Evolutionary conservation across 2,797 vertebrate genomes (phyloP).

Genomic region (Sebastes matsubarae): DNA sequence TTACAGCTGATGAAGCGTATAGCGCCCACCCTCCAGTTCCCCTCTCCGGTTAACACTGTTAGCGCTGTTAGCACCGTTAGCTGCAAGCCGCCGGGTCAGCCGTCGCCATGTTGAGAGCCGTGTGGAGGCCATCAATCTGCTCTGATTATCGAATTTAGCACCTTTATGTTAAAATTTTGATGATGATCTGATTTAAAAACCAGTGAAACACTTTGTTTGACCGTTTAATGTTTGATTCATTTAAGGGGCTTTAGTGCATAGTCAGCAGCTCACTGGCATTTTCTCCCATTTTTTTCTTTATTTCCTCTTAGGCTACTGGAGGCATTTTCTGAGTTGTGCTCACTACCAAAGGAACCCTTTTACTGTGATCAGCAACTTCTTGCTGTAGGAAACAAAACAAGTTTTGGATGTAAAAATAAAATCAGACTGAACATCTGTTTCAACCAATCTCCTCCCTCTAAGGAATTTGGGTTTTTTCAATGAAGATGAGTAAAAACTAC

Average conservation of each 20-base stretch:
- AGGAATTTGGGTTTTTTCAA: background rate
- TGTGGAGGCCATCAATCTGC: background rate
- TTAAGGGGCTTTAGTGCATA: background rate
- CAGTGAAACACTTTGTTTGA: background rate
- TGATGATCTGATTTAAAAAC: background rate
- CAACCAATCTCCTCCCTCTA: background rate
- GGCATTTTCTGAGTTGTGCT: background rate
- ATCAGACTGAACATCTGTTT: background rate
- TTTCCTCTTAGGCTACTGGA: background rate
- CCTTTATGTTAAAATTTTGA: background rate
- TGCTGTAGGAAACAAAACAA: background rate
- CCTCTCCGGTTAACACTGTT: background rate
- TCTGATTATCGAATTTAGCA: background rate
- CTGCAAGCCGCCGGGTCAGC: too few species aligned
- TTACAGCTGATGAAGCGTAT: background rate
- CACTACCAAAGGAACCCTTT: background rate
- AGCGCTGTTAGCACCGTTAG: background rate
- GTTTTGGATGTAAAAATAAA: background rate
- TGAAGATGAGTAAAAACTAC: background rate
- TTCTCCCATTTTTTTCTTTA: background rate
- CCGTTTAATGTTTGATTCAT: background rate
- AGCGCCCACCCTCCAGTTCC: background rate
- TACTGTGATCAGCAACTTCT: background rate
- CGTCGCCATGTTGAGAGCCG: background rate
- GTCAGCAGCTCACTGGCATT: constrained; percentile 5